phyloP scores from a whole-genome alignment of 2,113 vertebrate genomes.

The Gorsachius goisagi region DNA sequence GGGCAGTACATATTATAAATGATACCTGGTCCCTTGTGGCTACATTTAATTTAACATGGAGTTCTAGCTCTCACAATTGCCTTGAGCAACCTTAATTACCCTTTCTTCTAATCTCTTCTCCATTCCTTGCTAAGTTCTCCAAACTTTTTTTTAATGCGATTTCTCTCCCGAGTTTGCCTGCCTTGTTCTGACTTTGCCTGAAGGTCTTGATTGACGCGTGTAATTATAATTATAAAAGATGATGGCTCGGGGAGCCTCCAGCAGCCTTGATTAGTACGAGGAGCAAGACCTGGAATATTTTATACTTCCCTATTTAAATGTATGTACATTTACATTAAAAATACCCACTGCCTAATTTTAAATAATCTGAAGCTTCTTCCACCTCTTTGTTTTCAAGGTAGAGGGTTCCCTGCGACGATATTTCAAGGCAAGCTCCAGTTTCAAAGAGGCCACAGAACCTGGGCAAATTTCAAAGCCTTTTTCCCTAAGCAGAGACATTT shows the following conservation, averaged over 20 bases:
- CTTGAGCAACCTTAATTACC: conserved; percentile 63
- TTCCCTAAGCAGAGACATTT: neutral
- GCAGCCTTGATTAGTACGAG: conserved; percentile 66
- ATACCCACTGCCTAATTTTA: neutral
- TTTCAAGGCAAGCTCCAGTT: neutral
- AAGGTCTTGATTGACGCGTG: conserved; percentile 74
- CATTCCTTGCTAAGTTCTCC: neutral
- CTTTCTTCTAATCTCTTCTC: conserved; percentile 56
- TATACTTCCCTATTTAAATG: conserved; percentile 46
- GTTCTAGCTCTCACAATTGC: conserved; percentile 38
- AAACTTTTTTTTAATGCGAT: neutral
- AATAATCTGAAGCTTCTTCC: conserved; percentile 14
- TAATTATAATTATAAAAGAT: conserved; percentile 73
- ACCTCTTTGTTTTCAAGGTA: conserved; percentile 4
- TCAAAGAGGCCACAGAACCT: neutral
- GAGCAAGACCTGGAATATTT: conserved; percentile 69
- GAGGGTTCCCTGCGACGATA: neutral
- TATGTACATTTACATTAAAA: conserved; percentile 33
- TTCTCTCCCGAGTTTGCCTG: conserved; percentile 61
- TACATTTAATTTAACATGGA: conserved; percentile 54
- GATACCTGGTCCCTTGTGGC: conserved; percentile 52
- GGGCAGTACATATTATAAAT: conserved; percentile 21
- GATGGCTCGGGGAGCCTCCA: conserved; percentile 74
- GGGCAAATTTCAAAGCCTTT: neutral
- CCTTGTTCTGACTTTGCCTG: conserved; percentile 65